Evolutionary conservation across 2,113 vertebrate genomes (phyloP), one percentile per base, ranked within the genome.

Genomic region (Oreotrochilus melanogaster): DNA sequence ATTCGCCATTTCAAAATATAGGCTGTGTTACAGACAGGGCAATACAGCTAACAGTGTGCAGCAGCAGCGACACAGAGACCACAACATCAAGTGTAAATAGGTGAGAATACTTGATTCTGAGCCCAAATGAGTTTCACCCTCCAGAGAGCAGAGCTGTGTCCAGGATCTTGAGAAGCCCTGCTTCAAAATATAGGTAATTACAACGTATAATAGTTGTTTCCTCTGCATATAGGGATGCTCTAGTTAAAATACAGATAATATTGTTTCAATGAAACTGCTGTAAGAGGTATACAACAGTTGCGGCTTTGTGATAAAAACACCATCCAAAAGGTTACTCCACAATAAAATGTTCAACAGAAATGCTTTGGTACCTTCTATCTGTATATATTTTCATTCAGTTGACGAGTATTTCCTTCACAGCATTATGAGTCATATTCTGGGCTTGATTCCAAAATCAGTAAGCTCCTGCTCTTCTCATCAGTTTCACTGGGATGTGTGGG

Each of bases 1-100:
- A 27, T 97, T 80, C 97, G 80, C 65, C 5, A 98, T 92, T 98
- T 98, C 60, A 91, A 96, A 45, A 56, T 98, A 50, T 97, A 98
- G 91, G 33, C 45, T 76, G 45, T 31, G 57, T n/a, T 54, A 70
- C 87, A 80, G 83, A 62, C 35, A 10, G 2, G 45, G 42, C 67
- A 72, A 7, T 8, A 23, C 51, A 78, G 64, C 43, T 72, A 28
- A 73, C n/a, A 21, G 35, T 5, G 39, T 51, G 89, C 74, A 80
- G 65, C 56, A 57, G 43, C 69, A 78, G 4, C 74, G 79, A 61
- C 61, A 64, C 39, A 28, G 37, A 83, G 62, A 78, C 24, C 10
- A 64, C 50, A 78, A 7, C 17, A 82, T 7, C 8, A 10, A 57
- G 45, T 27, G 33, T 50, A 71, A 82, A 89, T 56, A 56, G 14